Evolutionary conservation across 1,140 invertebrate species (phyloP).

Genomic region (Olivierus martensii): DNA sequence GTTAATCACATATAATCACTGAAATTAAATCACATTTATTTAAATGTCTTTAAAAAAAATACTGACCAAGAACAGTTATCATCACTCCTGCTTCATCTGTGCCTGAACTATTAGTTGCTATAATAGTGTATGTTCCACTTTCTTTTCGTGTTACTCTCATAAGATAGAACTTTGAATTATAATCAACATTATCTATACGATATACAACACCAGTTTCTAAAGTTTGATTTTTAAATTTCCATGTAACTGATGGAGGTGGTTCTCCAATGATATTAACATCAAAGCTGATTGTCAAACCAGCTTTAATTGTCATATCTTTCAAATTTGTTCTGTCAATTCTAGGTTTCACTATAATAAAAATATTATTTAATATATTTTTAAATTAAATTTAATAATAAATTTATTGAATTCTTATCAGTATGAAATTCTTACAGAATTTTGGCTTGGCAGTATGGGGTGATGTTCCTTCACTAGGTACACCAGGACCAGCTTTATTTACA

Average conservation of each 20-base stretch:
- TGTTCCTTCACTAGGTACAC: constrained; percentile 50
- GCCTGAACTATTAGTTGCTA: constrained; percentile 85
- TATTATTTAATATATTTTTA: not conserved
- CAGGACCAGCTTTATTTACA: constrained; percentile 85
- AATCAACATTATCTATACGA: constrained; percentile 72
- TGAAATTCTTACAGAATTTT: constrained; percentile 10
- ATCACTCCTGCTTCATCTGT: constrained; percentile 85
- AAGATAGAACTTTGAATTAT: constrained; percentile 79
- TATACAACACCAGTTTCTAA: constrained; percentile 12
- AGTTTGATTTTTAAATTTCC: constrained; percentile 53
- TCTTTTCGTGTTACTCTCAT: constrained; percentile 66
- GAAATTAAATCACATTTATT: too few relatives aligned
- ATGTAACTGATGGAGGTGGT: constrained; percentile 80
- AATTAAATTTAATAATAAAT: not conserved
- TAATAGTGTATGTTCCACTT: constrained; percentile 72
- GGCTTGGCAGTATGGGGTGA: constrained; percentile 13
- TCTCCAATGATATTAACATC: constrained; percentile 88
- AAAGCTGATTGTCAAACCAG: constrained; percentile 76
- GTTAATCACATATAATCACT: too few relatives aligned
- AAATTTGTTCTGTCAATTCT: constrained; percentile 82
- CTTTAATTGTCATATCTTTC: constrained; percentile 68
- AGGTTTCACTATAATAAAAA: constrained; percentile 48
- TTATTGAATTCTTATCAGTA: not conserved
- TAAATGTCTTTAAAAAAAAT: not conserved
- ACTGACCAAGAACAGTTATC: constrained; percentile 66